Evolutionary conservation across 2,797 vertebrate genomes (phyloP), one percentile per base, ranked within the genome.

Genomic region (Pipistrellus nathusii): DNA sequence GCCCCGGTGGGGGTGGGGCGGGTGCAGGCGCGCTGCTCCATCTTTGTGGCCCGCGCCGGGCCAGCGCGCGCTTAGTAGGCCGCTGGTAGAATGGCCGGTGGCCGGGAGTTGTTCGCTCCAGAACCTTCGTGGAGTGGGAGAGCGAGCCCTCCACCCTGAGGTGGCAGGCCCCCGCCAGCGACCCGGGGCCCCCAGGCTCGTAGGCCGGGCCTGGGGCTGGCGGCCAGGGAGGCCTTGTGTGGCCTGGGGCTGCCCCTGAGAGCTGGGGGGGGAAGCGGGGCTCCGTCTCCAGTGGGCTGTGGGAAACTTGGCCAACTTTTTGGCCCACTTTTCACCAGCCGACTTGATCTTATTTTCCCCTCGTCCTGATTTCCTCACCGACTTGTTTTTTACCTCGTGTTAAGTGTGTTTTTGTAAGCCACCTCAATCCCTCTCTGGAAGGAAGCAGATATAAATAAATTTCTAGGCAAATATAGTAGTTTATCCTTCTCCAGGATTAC

Each of bases 1-100:
- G 88, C 80, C 73, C 25, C 27, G 6, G 30, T 83, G 95, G 94
- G 94, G 97, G 96, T 53, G 90, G 96, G 96, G 93, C 90, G 83
- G 92, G 94, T 85, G 86, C 69, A 30, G 91, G 92, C 92, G 72
- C 85, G 88, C 92, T 0, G 90, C 76, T 88, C 81, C 86, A 59
- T 95, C 95, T 97, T 97, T 68, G 94, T 93, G 78, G n/a, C 91
- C 53, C 6, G 17, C 0, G 59, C 72, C 38, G 38, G 38, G 38
- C 0, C 6, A 13, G 55, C 66, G 44, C 88, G 71, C 96, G 53
- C 44, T 44, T 81, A 82, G 93, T 97, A 97, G 95, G 96, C 95
- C 94, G 69, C 21, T 35, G 32, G 57, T 64, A 3, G 64, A 10
- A 76, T 77, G 76, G 88, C 25, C 88, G 14, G 44, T 81, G 77